Conservation (phyloP, 2,113 vertebrate species). For the Galemys pyrenaicus region DNA sequence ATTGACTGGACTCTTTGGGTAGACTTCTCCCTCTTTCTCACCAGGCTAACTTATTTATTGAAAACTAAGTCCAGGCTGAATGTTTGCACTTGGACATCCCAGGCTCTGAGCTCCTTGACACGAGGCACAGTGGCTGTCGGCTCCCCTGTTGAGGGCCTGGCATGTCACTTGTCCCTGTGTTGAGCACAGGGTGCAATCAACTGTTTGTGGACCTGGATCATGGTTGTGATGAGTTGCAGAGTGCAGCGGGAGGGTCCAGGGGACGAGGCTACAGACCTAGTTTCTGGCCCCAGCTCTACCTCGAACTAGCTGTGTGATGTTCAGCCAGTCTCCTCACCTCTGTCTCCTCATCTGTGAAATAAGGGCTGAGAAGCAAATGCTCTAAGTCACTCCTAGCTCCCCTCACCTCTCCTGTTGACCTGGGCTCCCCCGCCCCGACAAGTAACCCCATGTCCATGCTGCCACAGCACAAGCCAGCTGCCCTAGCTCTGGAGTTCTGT, state of each 20-base stretch:
- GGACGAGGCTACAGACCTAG: neutral
- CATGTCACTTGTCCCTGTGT: neutral
- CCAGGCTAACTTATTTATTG: neutral
- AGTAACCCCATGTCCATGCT: neutral
- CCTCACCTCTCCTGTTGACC: neutral
- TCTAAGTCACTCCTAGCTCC: neutral
- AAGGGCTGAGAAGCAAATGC: neutral
- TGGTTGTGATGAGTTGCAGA: neutral
- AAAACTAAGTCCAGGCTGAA: neutral
- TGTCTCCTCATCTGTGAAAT: neutral
- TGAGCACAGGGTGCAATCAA: neutral
- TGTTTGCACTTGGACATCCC: too few relatives aligned
- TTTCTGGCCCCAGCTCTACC: neutral
- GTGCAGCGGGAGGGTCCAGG: neutral
- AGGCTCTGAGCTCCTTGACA: neutral
- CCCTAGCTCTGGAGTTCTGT: neutral
- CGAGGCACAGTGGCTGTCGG: neutral
- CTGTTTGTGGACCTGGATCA: neutral
- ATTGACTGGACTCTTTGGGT: neutral
- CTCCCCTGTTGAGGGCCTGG: neutral
- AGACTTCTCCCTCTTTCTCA: neutral
- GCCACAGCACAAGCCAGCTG: neutral
- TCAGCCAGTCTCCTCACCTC: neutral
- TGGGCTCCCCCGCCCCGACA: neutral
- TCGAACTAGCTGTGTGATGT: conserved; percentile 2